Percentiles rank a stretch among this genome's conserved stretches.
Evolutionary conservation across 30 jellyfish, hydroid and myxozoan genomes (phyloP).

Genomic region (Pelagia noctiluca): DNA sequence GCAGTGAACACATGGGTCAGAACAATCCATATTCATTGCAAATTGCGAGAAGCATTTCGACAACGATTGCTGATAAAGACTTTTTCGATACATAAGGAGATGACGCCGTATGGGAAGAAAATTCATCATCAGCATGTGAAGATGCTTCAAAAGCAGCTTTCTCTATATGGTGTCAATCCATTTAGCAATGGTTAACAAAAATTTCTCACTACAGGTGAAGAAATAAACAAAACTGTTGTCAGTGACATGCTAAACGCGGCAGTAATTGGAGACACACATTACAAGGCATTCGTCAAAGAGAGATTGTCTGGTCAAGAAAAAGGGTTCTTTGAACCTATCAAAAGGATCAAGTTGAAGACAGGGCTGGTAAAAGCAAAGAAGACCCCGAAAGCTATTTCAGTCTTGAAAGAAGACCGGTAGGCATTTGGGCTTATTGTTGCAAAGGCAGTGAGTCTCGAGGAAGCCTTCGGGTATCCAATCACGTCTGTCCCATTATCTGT

Average conservation of each 20-base stretch:
- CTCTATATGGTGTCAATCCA: slow-evolving; percentile 37
- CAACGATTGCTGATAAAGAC: slow-evolving; percentile 20
- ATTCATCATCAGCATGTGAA: slow-evolving; percentile 17
- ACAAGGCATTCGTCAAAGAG: slow-evolving; percentile 10
- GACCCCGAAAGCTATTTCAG: slow-evolving; percentile 14
- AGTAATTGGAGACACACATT: slow-evolving; percentile 2
- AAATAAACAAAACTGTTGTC: slow-evolving; percentile 9
- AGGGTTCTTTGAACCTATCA: slow-evolving; percentile 3
- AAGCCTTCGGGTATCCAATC: slow-evolving; percentile 46
- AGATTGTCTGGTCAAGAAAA: not conserved
- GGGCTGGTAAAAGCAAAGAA: slow-evolving; percentile 22
- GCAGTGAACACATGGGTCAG: slow-evolving; percentile 61
- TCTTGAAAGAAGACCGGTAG: slow-evolving; percentile 57
- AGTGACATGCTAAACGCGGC: slow-evolving; percentile 37
- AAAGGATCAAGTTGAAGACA: slow-evolving; percentile 9
- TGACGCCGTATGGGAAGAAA: slow-evolving; percentile 27
- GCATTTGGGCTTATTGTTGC: slow-evolving; percentile 67
- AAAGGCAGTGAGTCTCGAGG: slow-evolving; percentile 48
- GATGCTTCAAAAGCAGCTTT: slow-evolving; percentile 5
- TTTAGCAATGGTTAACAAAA: slow-evolving; percentile 7
- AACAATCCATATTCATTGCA: slow-evolving; percentile 58
- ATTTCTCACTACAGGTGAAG: slow-evolving; percentile 6
- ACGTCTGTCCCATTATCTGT: slow-evolving; percentile 15
- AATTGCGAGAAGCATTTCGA: slow-evolving; percentile 28
- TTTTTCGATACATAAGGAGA: slow-evolving; percentile 38